phyloP scores from a whole-genome alignment of 2,888 invertebrate species.

The Hemithea aestivaria region DNA sequence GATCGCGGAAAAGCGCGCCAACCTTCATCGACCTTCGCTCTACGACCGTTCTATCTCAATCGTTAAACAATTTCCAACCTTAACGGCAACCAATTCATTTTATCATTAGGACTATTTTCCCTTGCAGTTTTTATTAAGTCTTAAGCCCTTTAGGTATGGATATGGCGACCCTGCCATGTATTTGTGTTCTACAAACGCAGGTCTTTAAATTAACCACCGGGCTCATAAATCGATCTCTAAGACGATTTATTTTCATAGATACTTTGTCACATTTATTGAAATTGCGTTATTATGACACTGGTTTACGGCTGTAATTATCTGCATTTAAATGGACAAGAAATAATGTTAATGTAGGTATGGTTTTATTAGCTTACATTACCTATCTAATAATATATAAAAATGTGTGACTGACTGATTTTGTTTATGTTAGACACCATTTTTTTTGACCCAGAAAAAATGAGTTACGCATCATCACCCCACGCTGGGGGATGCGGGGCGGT shows the following conservation, averaged over 20 bases:
- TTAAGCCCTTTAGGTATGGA: conserved; percentile 28
- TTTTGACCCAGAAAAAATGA: no score
- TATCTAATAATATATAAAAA: no score
- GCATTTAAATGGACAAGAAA: conserved; percentile 26
- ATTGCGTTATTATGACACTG: conserved; percentile 40
- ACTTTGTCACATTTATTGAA: conserved; percentile 61
- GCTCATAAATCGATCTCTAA: conserved; percentile 60
- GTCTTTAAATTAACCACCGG: conserved; percentile 60
- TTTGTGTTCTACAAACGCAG: conserved; percentile 57
- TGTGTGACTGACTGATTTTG: no score
- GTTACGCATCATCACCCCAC: no score
- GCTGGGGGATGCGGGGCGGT: no score
- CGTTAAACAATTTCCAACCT: conserved; percentile 36
- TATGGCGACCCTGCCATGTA: conserved; percentile 49
- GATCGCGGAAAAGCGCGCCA: conserved; percentile 78
- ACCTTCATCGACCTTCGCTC: conserved; percentile 80
- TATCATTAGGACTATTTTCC: conserved; percentile 26
- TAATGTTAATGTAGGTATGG: conserved; percentile 17
- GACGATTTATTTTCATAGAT: conserved; percentile 56
- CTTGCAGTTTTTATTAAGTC: conserved; percentile 17
- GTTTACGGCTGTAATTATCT: conserved; percentile 34
- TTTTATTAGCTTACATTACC: no score
- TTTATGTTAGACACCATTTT: no score
- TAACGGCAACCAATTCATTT: conserved; percentile 18
- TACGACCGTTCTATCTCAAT: conserved; percentile 60